Conservation (phyloP, 2,797 vertebrate species). For the Adelosebastes latens region DNA sequence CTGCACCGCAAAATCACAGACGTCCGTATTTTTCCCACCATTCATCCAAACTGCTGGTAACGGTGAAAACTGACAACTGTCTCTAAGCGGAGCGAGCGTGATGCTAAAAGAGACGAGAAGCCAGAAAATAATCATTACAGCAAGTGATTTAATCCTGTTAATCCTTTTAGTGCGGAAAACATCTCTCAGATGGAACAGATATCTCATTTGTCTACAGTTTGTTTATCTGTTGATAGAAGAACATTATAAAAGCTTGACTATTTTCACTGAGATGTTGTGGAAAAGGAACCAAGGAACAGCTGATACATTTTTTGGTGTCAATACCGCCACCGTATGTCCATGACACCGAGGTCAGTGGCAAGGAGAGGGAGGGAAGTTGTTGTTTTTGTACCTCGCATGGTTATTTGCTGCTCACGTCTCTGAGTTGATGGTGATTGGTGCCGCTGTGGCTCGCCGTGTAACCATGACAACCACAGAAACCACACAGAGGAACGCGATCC, state of each 20-base stretch:
- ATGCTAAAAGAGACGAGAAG: background rate
- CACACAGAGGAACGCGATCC: background rate
- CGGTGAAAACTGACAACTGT: background rate
- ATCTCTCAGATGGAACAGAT: background rate
- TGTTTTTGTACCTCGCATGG: background rate
- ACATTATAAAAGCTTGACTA: background rate
- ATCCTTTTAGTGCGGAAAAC: background rate
- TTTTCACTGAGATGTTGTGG: too few relatives aligned
- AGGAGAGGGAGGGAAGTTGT: background rate
- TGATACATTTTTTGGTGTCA: too few relatives aligned
- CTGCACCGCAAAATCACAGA: background rate
- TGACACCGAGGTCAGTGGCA: too few relatives aligned
- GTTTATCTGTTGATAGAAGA: background rate
- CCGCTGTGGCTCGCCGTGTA: background rate
- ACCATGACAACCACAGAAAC: conserved; percentile 1
- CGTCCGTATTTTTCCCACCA: conserved; percentile 8
- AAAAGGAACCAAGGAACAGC: too few relatives aligned
- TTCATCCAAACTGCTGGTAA: conserved; percentile 32
- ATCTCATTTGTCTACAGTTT: background rate
- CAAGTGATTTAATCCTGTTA: background rate
- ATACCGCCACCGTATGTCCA: too few relatives aligned
- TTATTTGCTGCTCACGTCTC: background rate
- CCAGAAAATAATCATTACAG: background rate
- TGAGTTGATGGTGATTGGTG: background rate
- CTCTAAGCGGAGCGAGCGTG: background rate